Conservation (phyloP, 2,113 vertebrate genomes). For the Laticauda laticaudata region DNA sequence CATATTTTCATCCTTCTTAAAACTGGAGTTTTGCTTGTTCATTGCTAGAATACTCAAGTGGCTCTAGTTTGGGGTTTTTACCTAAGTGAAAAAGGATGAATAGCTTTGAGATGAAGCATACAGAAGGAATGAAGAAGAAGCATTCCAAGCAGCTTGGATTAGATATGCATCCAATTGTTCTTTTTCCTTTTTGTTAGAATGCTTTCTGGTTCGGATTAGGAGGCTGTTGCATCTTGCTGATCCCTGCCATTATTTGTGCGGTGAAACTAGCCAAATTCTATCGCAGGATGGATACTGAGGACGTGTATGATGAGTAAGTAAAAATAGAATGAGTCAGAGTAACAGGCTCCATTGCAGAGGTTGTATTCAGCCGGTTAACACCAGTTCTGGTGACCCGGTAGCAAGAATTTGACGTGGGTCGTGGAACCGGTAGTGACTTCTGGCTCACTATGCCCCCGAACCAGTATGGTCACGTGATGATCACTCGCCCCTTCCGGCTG, state of each 20-base stretch:
- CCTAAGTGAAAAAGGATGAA: background rate
- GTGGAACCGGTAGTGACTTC: too few relatives aligned
- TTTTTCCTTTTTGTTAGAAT: slow-evolving; percentile 75
- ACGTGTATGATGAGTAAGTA: slow-evolving; percentile 95
- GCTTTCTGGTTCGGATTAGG: slow-evolving; percentile 95
- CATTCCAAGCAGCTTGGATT: background rate
- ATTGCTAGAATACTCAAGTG: background rate
- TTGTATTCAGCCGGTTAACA: too few relatives aligned
- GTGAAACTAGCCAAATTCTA: slow-evolving; percentile 93
- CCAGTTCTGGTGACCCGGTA: too few relatives aligned
- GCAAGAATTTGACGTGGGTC: too few relatives aligned
- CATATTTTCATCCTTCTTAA: background rate
- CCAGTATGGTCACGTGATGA: too few relatives aligned
- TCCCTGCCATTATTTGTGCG: slow-evolving; percentile 89
- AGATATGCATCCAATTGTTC: background rate
- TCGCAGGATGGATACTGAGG: slow-evolving; percentile 96
- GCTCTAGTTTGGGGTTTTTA: background rate
- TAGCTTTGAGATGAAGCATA: background rate
- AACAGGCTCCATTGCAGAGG: background rate
- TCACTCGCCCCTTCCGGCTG: too few relatives aligned
- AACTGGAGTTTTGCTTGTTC: background rate
- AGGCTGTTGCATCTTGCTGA: slow-evolving; percentile 81
- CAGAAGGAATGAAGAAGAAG: background rate
- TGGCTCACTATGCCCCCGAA: too few relatives aligned
- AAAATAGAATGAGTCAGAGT: background rate